Evolutionary conservation across 2,888 invertebrate species (phyloP), one percentile per base, ranked within the genome.

Genomic region (Ganaspis brasiliensis): DNA sequence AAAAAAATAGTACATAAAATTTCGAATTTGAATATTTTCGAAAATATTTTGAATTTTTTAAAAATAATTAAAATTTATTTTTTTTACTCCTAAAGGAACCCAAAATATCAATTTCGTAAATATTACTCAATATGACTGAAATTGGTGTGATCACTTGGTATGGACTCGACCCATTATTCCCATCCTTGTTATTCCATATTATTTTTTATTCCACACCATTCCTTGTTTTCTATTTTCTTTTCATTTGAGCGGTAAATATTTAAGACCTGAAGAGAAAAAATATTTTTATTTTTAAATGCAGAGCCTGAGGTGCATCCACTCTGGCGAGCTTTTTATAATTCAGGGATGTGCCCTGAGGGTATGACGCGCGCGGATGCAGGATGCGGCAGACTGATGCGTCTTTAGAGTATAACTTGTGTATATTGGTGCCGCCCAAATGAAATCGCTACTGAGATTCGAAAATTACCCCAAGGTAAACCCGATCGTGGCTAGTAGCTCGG

Each of bases 361-460:
- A n/a, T 24, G 45, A 26, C 45, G 67, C 45, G 45, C 45, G 45
- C 67, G 45, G 67, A 45, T 67, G 19, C 52, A 52, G 52, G n/a
- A 52, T 31, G 59, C 59, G 26, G 59, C 59, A 59, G 16, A 31
- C 31, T 59, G 59, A 31, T 55, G 55, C 55, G 31, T 16, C 56
- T 55, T 21, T 55, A n/a, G n/a, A n/a, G n/a, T n/a, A n/a, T n/a
- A 52, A 31, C 31, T 31, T 52, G 59, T 16, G 59, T 57, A 57
- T 57, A 57, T 24, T 74, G 75, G 35, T 72, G 52, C 72, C 61
- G 52, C 74, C 77, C 73, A 73, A 80, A 80, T 74, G 73, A 76
- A 73, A 59, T 71, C 61, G 77, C 76, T 74, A 63, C 75, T 70
- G 71, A 52, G 45, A 70, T 75, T 40, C 49, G 59, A 72, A 77